Conservation (phyloP, 2,113 vertebrate species). For the Nannobrachium achirus region DNA sequence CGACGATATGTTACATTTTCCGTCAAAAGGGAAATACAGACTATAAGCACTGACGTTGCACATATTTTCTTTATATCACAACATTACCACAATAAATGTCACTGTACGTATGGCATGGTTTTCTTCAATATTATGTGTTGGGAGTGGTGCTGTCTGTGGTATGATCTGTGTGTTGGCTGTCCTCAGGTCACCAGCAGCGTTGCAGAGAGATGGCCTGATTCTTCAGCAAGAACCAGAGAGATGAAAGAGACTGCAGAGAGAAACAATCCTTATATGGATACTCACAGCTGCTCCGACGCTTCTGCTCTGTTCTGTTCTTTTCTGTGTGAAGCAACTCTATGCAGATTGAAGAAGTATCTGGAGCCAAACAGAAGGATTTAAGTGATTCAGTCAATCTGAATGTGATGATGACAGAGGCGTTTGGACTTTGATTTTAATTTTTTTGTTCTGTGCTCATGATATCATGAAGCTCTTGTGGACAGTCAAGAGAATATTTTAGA, state of each 20-base stretch:
- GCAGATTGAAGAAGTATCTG: slow-evolving; percentile 49
- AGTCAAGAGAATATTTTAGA: neutral
- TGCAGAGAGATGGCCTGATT: slow-evolving; percentile 41
- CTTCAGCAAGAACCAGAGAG: slow-evolving; percentile 56
- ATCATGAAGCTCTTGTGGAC: neutral
- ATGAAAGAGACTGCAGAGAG: slow-evolving; percentile 46
- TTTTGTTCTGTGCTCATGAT: neutral
- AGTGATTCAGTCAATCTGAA: slow-evolving; percentile 51
- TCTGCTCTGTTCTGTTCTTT: slow-evolving; percentile 33
- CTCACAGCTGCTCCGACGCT: slow-evolving; percentile 59
- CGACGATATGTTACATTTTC: no score
- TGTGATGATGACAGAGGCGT: slow-evolving; percentile 14
- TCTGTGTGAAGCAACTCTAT: slow-evolving; percentile 64
- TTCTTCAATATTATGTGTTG: neutral
- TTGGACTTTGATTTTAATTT: no score
- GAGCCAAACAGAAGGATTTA: slow-evolving; percentile 61
- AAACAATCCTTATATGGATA: slow-evolving; percentile 62
- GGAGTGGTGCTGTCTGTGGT: neutral
- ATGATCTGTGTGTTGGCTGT: neutral
- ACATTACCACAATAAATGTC: no score
- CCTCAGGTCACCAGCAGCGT: slow-evolving; percentile 52
- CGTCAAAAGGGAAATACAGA: neutral
- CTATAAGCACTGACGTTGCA: neutral
- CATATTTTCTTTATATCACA: no score
- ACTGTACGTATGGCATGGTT: no score